phyloP scores from a whole-genome alignment of 2,888 invertebrate genomes.

The Agriopis marginaria region DNA sequence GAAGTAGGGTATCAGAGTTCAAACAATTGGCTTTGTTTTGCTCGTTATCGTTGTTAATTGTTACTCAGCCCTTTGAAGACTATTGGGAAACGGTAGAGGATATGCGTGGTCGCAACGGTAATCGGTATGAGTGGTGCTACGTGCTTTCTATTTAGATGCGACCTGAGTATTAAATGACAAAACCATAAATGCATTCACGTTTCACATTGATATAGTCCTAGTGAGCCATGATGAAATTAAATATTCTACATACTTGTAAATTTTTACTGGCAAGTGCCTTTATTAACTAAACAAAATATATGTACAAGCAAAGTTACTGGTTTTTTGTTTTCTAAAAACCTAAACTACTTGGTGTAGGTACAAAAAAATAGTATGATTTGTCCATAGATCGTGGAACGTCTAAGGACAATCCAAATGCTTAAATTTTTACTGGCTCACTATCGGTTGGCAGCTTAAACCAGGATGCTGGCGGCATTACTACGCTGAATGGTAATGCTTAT shows the following conservation, averaged over 20 bases:
- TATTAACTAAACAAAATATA: no score
- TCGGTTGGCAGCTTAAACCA: no score
- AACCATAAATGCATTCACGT: slow-evolving; percentile 29
- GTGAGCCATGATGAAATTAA: not conserved
- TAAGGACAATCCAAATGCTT: no score
- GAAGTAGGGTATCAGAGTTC: slow-evolving; percentile 42
- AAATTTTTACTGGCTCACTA: no score
- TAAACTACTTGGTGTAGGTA: no score
- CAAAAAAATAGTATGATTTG: no score
- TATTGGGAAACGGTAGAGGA: slow-evolving; percentile 51
- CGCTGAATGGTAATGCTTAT: no score
- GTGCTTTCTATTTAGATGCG: slow-evolving; percentile 60
- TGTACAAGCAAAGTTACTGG: no score
- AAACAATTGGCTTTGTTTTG: slow-evolving; percentile 44
- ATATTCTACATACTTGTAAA: not conserved
- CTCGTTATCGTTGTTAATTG: slow-evolving; percentile 25
- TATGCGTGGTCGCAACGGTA: slow-evolving; percentile 49
- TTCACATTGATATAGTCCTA: not conserved
- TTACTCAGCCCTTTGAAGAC: slow-evolving; percentile 53
- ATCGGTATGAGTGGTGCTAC: slow-evolving; percentile 53
- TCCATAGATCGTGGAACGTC: no score
- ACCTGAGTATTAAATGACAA: slow-evolving; percentile 53
- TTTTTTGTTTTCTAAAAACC: no score
- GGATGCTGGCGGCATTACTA: no score
- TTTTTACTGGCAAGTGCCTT: no score